Conservation (phyloP, 2,888 invertebrate genomes). For the Dugesia japonica region DNA sequence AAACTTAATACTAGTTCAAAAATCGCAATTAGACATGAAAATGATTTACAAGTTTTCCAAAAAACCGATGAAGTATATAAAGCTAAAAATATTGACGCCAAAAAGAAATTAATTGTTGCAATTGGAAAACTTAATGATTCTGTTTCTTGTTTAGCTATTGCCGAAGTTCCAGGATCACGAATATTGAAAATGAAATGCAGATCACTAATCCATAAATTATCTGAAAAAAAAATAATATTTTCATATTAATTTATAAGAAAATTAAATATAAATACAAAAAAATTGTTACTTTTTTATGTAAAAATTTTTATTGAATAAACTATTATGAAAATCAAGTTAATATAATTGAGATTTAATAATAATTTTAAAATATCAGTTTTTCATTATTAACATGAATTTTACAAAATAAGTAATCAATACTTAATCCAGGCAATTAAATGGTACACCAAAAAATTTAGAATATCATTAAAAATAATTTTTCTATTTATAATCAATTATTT, state of each 20-base stretch:
- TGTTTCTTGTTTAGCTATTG: neutral
- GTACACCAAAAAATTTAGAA: no score
- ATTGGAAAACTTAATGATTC: neutral
- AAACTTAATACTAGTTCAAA: neutral
- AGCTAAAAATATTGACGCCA: neutral
- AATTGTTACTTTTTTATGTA: neutral
- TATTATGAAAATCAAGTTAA: neutral
- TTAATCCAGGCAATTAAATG: no score
- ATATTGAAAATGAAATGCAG: neutral
- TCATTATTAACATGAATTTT: no score
- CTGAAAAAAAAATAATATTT: neutral
- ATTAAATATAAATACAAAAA: neutral
- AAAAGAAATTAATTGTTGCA: neutral
- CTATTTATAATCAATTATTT: no score
- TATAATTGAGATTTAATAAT: no score
- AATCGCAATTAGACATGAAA: neutral
- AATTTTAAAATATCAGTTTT: no score
- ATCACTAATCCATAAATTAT: neutral
- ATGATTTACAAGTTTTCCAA: constrained; percentile 3
- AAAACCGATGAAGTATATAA: neutral
- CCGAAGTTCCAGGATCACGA: neutral
- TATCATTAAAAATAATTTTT: no score
- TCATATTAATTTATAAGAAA: no score
- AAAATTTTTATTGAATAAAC: neutral
- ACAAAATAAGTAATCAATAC: no score